Evolutionary conservation across 2,888 invertebrate species (phyloP).

Genomic region (Rhodophaea formosa): DNA sequence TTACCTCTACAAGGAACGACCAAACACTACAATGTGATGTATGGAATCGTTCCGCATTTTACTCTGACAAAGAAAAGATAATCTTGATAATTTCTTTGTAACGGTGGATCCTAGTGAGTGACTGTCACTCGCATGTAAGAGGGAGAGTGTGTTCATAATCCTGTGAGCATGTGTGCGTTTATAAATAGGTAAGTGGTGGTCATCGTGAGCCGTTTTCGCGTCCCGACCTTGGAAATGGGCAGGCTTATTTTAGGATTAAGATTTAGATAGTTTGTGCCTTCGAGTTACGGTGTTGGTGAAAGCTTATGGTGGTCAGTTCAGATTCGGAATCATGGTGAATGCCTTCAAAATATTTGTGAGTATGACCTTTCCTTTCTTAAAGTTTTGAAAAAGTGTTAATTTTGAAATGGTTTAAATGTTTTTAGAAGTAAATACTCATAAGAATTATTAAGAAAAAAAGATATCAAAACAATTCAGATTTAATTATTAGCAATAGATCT

Average conservation of each 20-base stretch:
- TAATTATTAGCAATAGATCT: no score
- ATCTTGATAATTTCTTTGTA: conserved; percentile 32
- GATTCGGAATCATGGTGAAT: conserved; percentile 16
- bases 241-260: conserved; percentile 36
- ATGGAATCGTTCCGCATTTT: conserved; percentile 28
- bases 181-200: conserved; percentile 72
- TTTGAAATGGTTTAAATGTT: no score
- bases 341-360: conserved; percentile 16
- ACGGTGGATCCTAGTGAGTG: conserved; percentile 35
- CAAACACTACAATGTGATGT: conserved; percentile 10
- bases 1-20: conserved; percentile 5
- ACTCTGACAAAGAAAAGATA: conserved; percentile 28
- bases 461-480: no score
- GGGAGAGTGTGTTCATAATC: conserved; percentile 28
- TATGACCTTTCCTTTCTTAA: neutral
- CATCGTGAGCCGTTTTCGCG: conserved; percentile 57
- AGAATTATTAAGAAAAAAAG: no score
- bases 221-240: conserved; percentile 74
- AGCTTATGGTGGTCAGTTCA: conserved; percentile 34
- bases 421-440: no score
- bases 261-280: conserved; percentile 27
- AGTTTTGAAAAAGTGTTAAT: no score
- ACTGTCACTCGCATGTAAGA: conserved; percentile 33
- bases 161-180: conserved; percentile 61
- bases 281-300: conserved; percentile 40